A percentile compares a stretch with the other conserved stretches of the same genome.
These are phyloP conservation scores for Epinotia brunnichana DNA, from an alignment of 2,888 invertebrate genomes.

Conservation along the genomic window DNA sequence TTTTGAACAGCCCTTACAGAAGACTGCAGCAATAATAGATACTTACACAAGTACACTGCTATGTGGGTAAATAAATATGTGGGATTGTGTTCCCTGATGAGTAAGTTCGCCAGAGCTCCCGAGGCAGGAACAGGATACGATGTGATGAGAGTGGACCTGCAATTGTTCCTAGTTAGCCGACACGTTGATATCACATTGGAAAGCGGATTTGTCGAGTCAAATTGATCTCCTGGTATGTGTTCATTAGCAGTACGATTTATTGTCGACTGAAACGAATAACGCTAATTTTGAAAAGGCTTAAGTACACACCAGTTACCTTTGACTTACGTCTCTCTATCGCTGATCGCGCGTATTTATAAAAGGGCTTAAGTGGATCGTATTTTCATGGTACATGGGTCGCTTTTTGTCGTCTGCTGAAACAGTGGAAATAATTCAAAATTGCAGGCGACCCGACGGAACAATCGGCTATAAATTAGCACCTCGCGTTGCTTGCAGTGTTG, in stretches of 20 bases:
- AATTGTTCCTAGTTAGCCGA: too few relatives aligned
- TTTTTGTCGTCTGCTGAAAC: constrained; percentile 47
- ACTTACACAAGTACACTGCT: too few relatives aligned
- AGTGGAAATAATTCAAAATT: constrained; percentile 46
- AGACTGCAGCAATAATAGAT: too few relatives aligned
- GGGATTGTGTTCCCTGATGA: too few relatives aligned
- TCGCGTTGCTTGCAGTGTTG: constrained; percentile 30
- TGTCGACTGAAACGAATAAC: not conserved
- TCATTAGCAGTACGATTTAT: constrained; percentile 19
- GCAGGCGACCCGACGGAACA: constrained; percentile 48
- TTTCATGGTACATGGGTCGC: constrained; percentile 48
- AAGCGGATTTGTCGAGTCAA: too few relatives aligned
- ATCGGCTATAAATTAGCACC: constrained; percentile 55
- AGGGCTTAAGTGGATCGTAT: not conserved
- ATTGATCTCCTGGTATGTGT: not conserved
- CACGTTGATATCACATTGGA: too few relatives aligned
- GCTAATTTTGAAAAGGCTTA: not conserved
- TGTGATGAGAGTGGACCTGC: too few relatives aligned
- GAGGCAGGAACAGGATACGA: too few relatives aligned
- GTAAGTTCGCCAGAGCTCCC: too few relatives aligned
- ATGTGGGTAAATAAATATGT: too few relatives aligned
- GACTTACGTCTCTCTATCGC: not conserved
- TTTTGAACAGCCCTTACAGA: too few relatives aligned
- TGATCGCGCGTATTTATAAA: not conserved
- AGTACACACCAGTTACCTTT: not conserved